Conservation (phyloP, 2,888 invertebrate species). For the Sipunculus nudus region DNA sequence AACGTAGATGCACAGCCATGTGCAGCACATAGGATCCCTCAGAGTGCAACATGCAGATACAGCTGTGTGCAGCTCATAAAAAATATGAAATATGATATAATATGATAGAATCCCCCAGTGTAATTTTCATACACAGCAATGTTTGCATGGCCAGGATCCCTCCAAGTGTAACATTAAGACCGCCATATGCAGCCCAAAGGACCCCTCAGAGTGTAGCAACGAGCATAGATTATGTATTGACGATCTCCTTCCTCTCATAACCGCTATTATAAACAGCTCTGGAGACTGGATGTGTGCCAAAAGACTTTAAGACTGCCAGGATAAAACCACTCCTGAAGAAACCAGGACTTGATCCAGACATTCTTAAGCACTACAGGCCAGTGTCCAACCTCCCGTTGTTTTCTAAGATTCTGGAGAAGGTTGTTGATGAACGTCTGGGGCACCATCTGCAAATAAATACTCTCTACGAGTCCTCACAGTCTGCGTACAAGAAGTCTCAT, state of each 20-base stretch:
- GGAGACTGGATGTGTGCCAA: neutral
- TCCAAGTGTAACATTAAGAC: too few relatives aligned
- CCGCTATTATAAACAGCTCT: neutral
- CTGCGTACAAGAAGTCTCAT: neutral
- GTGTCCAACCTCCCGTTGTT: neutral
- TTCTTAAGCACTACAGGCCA: neutral
- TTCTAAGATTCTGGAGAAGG: neutral
- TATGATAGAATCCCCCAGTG: too few relatives aligned
- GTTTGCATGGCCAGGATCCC: too few relatives aligned
- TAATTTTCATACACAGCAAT: too few relatives aligned
- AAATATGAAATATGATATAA: too few relatives aligned
- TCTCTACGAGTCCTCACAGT: neutral
- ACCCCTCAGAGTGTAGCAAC: too few relatives aligned
- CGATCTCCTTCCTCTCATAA: neutral
- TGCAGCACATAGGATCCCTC: too few relatives aligned
- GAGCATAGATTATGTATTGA: neutral
- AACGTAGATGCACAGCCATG: too few relatives aligned
- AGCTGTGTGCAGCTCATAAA: too few relatives aligned
- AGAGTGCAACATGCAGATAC: too few relatives aligned
- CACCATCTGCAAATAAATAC: neutral
- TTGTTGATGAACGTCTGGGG: neutral
- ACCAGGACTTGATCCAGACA: slow-evolving; percentile 1
- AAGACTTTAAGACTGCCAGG: too few relatives aligned
- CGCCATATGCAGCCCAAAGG: too few relatives aligned
- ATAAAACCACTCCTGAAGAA: neutral